These are phyloP conservation scores for Tigriopus californicus DNA, from an alignment of 2,888 invertebrate genomes.

Conservation along the genomic window DNA sequence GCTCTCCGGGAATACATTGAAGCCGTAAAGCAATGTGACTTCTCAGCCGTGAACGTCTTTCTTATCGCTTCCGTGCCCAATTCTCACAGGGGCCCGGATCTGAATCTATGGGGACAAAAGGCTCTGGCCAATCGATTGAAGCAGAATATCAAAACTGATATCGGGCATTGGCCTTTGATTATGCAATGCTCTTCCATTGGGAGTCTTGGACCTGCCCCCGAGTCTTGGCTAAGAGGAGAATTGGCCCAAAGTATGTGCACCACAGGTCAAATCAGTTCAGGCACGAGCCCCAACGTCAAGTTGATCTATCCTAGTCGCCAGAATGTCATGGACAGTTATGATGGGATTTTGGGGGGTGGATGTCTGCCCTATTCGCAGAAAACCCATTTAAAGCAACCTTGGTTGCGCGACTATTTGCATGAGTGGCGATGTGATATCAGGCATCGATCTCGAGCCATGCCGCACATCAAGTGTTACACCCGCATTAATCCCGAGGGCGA, in stretches of 20 bases:
- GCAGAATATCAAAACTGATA: slow-evolving; percentile 38
- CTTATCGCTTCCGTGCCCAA: slow-evolving; percentile 72
- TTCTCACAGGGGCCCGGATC: slow-evolving; percentile 41
- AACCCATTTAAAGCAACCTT: slow-evolving; percentile 59
- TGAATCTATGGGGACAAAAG: slow-evolving; percentile 41
- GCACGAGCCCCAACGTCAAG: neutral
- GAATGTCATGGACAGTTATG: slow-evolving; percentile 68
- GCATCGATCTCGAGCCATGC: slow-evolving; percentile 62
- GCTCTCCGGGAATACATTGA: neutral
- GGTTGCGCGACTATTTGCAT: slow-evolving; percentile 54
- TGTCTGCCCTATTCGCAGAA: slow-evolving; percentile 68
- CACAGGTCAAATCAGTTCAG: neutral
- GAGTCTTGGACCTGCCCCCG: slow-evolving; percentile 41
- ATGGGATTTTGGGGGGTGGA: slow-evolving; percentile 63
- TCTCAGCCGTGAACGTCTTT: slow-evolving; percentile 43
- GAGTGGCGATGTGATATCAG: slow-evolving; percentile 60
- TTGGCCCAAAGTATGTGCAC: slow-evolving; percentile 19
- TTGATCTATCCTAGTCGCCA: slow-evolving; percentile 51
- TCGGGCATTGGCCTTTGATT: slow-evolving; percentile 45
- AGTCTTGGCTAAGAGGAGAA: slow-evolving; percentile 28
- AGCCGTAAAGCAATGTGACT: neutral
- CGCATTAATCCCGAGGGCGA: slow-evolving; percentile 41
- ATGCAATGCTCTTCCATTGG: slow-evolving; percentile 85
- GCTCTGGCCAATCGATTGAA: slow-evolving; percentile 41
- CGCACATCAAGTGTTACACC: slow-evolving; percentile 82